Base-by-base conservation (phyloP, 1,140 invertebrate genomes). In the Drosophila repletoides region DNA sequence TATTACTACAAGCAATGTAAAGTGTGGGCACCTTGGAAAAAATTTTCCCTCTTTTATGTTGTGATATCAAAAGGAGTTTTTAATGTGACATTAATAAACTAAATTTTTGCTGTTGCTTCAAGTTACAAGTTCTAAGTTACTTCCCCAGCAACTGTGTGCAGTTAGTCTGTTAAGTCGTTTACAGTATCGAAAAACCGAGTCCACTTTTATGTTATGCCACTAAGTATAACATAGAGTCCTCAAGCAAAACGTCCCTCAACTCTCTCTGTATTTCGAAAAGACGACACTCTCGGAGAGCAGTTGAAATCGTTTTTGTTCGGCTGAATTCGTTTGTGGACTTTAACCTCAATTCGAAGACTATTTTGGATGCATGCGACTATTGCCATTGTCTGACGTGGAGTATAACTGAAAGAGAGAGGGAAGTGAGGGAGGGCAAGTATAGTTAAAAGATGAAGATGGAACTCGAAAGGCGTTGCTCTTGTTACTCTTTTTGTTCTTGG, bases 311-410 rank as follows among this genome's bases (percentile, higher is more conserved):
- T 1, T 22, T n/a, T 17, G 72, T 63, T 21, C 5, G 0, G 5
- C 1, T 1, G 6, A 28, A 28, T 72, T 76, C 73, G 59, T 59
- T 28, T 76, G 76, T 83, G 77, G 76, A 81, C 12, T 72, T 81
- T 72, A 83, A 83, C 77, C 76, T 81, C 63, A 45, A 72, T 81
- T 63, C 26, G 24, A 1, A 2, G 12, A 45, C 9, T 56, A 56
- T 65, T 51, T 66, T 14, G 55, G 10, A 14, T 60, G 59, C 34
- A 40, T 49, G n/a, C n/a, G n/a, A n/a, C n/a, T n/a, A 29, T 60
- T 60, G 55, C 19, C 55, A 63, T 56, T 61, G 51, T 55, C 68
- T 72, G 38, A 52, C 43, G n/a, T 43, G 28, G 3, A 31, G 36
- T 15, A 9, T 29, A 15, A 17, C n/a, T n/a, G 12, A 24, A 5